Evolutionary conservation across 2,113 vertebrate species (phyloP).

Genomic region (Pollachius pollachius): DNA sequence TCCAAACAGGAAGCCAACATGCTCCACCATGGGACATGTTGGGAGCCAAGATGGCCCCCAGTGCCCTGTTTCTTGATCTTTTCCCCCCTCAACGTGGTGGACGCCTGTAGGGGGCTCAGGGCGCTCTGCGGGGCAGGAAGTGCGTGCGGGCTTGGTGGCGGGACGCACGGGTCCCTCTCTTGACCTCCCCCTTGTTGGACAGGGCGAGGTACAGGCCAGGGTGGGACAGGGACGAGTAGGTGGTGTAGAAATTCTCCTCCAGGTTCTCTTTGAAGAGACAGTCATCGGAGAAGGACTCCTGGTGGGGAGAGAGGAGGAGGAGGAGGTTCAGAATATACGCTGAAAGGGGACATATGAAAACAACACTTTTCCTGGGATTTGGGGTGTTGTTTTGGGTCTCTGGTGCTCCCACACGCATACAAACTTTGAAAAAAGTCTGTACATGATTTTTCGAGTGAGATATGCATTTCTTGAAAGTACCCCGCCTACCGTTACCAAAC

Average conservation of each 20-base stretch:
- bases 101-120: conserved; percentile 1
- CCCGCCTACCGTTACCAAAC: too few species aligned
- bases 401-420: too few species aligned
- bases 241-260: conserved; percentile 72
- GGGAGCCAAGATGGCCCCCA: too few species aligned
- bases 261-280: conserved; percentile 68
- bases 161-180: conserved; percentile 45
- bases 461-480: too few species aligned
- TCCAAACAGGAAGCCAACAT: too few species aligned
- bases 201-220: conserved; percentile 62
- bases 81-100: neutral
- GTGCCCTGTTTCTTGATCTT: neutral
- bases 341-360: too few species aligned
- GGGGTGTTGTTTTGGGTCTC: too few species aligned
- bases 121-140: conserved; percentile 56
- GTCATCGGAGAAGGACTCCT: conserved; percentile 63
- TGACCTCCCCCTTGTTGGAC: conserved; percentile 55
- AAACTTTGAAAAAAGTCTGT: too few species aligned
- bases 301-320: neutral
- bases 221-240: conserved; percentile 63
- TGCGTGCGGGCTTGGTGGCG: conserved; percentile 60
- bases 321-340: too few species aligned
- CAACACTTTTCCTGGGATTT: too few species aligned
- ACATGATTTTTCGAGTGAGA: too few species aligned
- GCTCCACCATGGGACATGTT: too few species aligned